Percentiles rank a stretch among this genome's conserved stretches.
Evolutionary conservation across 64 coral and sea anemone species (phyloP).

Genomic region (Montipora efflorescens): DNA sequence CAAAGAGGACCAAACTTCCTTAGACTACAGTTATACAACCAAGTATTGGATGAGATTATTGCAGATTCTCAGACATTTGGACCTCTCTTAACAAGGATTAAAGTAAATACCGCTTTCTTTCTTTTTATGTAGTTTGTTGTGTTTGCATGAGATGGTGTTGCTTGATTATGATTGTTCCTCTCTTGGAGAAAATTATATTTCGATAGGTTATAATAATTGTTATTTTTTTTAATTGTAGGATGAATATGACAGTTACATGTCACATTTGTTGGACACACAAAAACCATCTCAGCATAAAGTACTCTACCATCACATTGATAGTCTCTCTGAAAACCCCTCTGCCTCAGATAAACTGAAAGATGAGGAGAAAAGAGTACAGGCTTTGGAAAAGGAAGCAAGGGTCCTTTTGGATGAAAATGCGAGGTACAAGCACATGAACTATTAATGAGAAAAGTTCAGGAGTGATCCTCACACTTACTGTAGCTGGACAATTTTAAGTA

Average conservation of each 20-base stretch:
- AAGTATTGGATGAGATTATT: slow-evolving; percentile 83
- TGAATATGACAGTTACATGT: slow-evolving; percentile 95
- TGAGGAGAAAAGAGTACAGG: slow-evolving; percentile 80
- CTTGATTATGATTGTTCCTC: too few species aligned
- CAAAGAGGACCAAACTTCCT: slow-evolving; percentile 92
- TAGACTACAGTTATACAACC: slow-evolving; percentile 84
- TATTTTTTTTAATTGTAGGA: slow-evolving; percentile 60
- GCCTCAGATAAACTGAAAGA: slow-evolving; percentile 70
- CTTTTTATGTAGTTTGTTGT: background rate
- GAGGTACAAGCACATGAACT: slow-evolving; percentile 34
- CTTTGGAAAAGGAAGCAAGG: slow-evolving; percentile 79
- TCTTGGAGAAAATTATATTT: too few species aligned
- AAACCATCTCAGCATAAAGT: slow-evolving; percentile 75
- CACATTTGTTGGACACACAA: slow-evolving; percentile 86
- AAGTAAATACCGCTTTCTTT: slow-evolving; percentile 35
- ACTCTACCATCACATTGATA: slow-evolving; percentile 83
- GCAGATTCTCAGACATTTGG: slow-evolving; percentile 86
- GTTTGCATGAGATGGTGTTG: too few species aligned
- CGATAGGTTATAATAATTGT: too few species aligned
- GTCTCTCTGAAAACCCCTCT: slow-evolving; percentile 71
- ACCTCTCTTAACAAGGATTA: slow-evolving; percentile 75
- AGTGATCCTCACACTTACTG: too few species aligned
- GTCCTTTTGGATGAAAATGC: slow-evolving; percentile 84
- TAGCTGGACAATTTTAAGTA: too few species aligned
- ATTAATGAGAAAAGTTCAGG: background rate